Base-by-base conservation (phyloP, 1,140 invertebrate genomes). In the Pachypeltis micranthus region DNA sequence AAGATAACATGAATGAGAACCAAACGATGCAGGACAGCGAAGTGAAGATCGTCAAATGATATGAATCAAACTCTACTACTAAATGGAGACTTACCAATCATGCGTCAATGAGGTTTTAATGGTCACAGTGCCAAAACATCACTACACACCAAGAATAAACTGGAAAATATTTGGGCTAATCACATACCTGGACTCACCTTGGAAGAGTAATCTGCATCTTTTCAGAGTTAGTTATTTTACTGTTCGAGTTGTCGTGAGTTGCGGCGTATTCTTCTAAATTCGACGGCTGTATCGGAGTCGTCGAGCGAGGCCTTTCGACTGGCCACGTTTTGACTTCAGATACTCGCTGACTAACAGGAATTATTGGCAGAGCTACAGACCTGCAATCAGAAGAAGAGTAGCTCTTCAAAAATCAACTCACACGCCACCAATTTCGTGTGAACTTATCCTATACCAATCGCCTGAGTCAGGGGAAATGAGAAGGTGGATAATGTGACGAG, bases 231-330 rank as follows among this genome's bases (percentile, higher is more conserved):
- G 73, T 70, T 1, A 68, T 70, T 1, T 70, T 70, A 2, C 68
- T 66, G 47, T 70, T 60, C 44, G 71, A 72, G 65, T 72, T 67
- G 14, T 76, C 70, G 67, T 76, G 68, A 67, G 70, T 51, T 68
- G 68, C 10, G 67, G 73, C 67, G 76, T 78, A 72, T 76, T 90
- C 88, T 69, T 92, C 88, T 47, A 93, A 73, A 23, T 85, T 79
- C 2, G 83, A 83, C 21, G 87, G 84, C 74, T 86, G 87, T 39
- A 90, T 83, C 1, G 88, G 88, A 44, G 88, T 88, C 23, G 85
- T 87, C n/a, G 88, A 90, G 4, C 91, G 79, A 19, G 92, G 92
- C 66, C 91, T 78, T 67, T 92, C 89, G 61, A 92, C 85, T 0
- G 90, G 88, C 68, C 83, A 90, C n/a, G 86, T 92, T 65, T 82